phyloP scores from a whole-genome alignment of 1,140 invertebrate genomes.

The Palaemon carinicauda region DNA sequence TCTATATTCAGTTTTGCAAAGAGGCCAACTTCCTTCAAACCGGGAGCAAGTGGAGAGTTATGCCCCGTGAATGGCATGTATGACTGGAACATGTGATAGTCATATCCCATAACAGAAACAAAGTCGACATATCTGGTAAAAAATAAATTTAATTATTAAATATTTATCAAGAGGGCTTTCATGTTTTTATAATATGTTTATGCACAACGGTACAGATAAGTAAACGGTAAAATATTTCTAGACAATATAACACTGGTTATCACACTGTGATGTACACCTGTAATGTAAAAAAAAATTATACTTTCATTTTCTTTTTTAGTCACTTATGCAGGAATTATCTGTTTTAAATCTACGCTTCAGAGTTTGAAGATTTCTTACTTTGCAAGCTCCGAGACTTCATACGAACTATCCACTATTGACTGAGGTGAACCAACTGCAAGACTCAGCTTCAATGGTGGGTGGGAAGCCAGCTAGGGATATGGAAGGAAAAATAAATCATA shows the following conservation, averaged over 20 bases:
- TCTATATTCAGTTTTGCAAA: constrained; percentile 81
- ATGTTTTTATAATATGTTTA: too few species aligned
- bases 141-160: constrained; percentile 17
- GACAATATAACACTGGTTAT: too few species aligned
- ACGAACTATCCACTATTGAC: constrained; percentile 77
- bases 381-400: constrained; percentile 79
- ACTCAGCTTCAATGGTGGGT: constrained; percentile 72
- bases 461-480: constrained; percentile 19
- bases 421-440: constrained; percentile 80
- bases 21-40: constrained; percentile 71
- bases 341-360: too few species aligned
- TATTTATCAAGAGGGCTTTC: too few species aligned
- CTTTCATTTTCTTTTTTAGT: too few species aligned
- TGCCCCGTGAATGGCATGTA: constrained; percentile 82
- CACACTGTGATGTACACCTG: too few species aligned
- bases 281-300: too few species aligned
- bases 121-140: constrained; percentile 77
- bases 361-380: constrained; percentile 71
- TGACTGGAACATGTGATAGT: constrained; percentile 82
- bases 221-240: background rate
- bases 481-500: background rate
- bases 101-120: constrained; percentile 89
- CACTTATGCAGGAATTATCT: too few species aligned
- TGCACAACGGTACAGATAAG: background rate
- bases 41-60: constrained; percentile 80